A percentile compares a stretch with the other conserved stretches of the same genome.
phyloP scores from a whole-genome alignment of 2,113 vertebrate species.

The cattle (Bos taurus) region ARS-UCD2.0 NC_037329.1:46113001-46113500 shows the following conservation, averaged over 20 bases:
- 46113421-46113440: neutral
- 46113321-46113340: neutral
- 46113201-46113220: neutral
- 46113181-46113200: neutral
- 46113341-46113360: neutral
- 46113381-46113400: neutral
- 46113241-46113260: accelerated
- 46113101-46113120: neutral
- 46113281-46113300: neutral
- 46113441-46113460: neutral
- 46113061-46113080: neutral
- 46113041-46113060: neutral
- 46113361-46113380: neutral
- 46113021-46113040: neutral
- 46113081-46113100: neutral
- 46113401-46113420: neutral
- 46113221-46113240: neutral
- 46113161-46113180: neutral
- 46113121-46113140: neutral
- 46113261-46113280: no score
- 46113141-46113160: neutral
- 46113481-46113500: neutral
- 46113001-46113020: neutral
- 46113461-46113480: neutral
- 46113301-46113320: accelerated